Conservation (phyloP, 92 coral and sea anemone genomes). For the Zoanthus solanderi region DNA sequence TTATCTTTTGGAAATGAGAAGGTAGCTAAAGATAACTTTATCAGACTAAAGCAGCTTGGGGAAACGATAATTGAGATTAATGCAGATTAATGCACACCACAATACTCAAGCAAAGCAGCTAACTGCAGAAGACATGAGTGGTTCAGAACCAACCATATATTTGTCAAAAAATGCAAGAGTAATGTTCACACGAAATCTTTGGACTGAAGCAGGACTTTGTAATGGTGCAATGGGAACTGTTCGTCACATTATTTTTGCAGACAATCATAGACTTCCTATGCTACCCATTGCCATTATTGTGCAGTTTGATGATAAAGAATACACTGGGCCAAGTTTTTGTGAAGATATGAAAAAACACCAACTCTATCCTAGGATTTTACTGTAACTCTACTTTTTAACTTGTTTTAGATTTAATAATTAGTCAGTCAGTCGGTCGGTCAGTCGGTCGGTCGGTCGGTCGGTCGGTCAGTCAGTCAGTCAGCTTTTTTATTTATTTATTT, state of each 20-base stretch:
- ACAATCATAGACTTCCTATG: slow-evolving; percentile 51
- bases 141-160: slow-evolving; percentile 56
- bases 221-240: slow-evolving; percentile 70
- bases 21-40: slow-evolving; percentile 62
- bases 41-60: slow-evolving; percentile 47
- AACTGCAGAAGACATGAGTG: slow-evolving; percentile 63
- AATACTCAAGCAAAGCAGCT: slow-evolving; percentile 50
- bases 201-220: slow-evolving; percentile 69
- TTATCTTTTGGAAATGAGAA: slow-evolving; percentile 63
- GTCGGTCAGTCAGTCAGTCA: no score
- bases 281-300: slow-evolving; percentile 64
- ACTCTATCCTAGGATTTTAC: no score
- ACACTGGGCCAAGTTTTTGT: slow-evolving; percentile 60
- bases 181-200: slow-evolving; percentile 64
- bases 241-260: slow-evolving; percentile 41
- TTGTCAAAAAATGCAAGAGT: slow-evolving; percentile 61
- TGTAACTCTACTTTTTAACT: no score
- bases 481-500: no score
- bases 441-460: no score
- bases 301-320: slow-evolving; percentile 58
- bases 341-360: slow-evolving; percentile 5
- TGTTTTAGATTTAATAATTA: no score
- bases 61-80: slow-evolving; percentile 51
- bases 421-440: no score
- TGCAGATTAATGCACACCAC: slow-evolving; percentile 67